Base-by-base conservation (phyloP, 2,797 vertebrate species). In the Pelodytes ibericus region DNA sequence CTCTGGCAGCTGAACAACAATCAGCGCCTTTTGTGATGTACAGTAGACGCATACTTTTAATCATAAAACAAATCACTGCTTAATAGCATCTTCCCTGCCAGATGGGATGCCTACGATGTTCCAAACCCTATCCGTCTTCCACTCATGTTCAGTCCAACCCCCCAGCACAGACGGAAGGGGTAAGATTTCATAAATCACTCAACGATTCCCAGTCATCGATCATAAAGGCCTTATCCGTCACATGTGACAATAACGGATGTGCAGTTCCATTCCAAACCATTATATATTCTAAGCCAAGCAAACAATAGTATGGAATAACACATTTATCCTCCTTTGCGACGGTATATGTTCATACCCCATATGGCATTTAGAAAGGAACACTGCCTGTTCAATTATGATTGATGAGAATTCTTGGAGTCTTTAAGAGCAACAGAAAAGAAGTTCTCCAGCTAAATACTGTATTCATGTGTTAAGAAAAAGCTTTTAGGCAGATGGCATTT, bases 251-350 rank as follows among this genome's bases (percentile, higher is more conserved):
- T 86, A 88, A 88, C 86, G 84, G 87, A 73, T 78, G 20, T 39
- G 39, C 41, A 27, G 75, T 79, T 72, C 82, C 84, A 71, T 73
- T n/a, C 77, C 83, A 86, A 80, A 74, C 84, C 66, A 36, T 75
- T 86, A 81, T 68, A 81, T 80, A 78, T 85, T 83, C 84, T 67
- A 80, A 88, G 83, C 83, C 68, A 87, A 89, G 90, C 86, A 89
- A 84, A 77, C 81, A 72, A 66, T 67, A 73, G 41, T 79, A 84
- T 83, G 75, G 85, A 89, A 83, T 84, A 82, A 89, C 80, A 71
- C 82, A 75, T 84, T 84, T 73, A 80, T 88, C 83, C 83, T 86
- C 79, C 85, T 82, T 74, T 57, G 33, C 80, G 78, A 81, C 87
- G 86, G 82, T 75, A 84, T 82, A 83, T 74, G 82, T 77, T 85